Conservation (phyloP, 2,797 vertebrate genomes). For the Scyliorhinus canicula region DNA sequence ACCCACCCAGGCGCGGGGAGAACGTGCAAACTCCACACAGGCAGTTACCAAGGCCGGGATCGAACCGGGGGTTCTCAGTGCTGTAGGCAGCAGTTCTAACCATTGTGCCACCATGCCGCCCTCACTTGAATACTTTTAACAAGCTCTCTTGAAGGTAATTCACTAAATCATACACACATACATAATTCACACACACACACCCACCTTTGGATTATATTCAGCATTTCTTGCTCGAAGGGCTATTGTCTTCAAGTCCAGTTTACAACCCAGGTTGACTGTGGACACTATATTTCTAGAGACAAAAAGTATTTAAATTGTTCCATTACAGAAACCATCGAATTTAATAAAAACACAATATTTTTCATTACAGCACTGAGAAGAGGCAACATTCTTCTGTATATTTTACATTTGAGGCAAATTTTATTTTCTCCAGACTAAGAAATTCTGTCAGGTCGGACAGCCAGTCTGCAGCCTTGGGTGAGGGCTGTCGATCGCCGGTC, state of each 20-base stretch:
- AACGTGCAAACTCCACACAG: no score
- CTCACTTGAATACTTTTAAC: no score
- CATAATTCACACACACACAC: conserved; percentile 39
- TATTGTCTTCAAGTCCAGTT: conserved; percentile 97
- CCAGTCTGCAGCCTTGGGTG: no score
- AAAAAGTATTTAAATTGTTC: conserved; percentile 38
- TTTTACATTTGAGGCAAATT: not conserved
- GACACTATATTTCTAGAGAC: conserved; percentile 91
- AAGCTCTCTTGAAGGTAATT: not conserved
- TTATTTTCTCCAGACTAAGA: no score
- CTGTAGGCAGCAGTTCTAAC: no score
- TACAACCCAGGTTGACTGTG: conserved; percentile 96
- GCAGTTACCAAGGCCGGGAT: no score
- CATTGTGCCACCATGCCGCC: no score
- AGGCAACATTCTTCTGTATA: not conserved
- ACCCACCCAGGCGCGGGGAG: no score
- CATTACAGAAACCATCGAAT: not conserved
- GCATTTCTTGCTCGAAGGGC: conserved; percentile 97
- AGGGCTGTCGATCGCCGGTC: no score
- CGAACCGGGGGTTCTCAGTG: no score
- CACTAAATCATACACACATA: not conserved
- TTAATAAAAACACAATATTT: not conserved
- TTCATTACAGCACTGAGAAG: not conserved
- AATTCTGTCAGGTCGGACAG: no score
- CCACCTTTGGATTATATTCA: conserved; percentile 98